A percentile compares a stretch with the other conserved stretches of the same genome.
Conservation (phyloP, 2,888 invertebrate genomes). For the Thymelicus acteon region DNA sequence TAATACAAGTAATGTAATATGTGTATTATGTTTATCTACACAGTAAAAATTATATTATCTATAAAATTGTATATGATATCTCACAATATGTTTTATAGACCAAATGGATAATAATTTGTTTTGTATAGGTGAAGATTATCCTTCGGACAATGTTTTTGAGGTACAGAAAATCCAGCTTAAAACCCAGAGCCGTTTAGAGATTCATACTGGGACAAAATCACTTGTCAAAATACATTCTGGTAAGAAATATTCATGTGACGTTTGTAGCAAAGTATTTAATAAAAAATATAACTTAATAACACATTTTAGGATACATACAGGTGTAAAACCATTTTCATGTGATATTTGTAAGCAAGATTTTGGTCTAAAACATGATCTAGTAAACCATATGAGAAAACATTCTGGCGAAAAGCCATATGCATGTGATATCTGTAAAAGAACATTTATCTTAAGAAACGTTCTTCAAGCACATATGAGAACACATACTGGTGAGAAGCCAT, state of each 20-base stretch:
- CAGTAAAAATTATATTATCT: too few relatives aligned
- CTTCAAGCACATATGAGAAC: constrained; percentile 1
- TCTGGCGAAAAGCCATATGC: constrained; percentile 4
- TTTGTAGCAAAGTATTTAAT: not conserved
- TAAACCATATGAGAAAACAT: constrained; percentile 5
- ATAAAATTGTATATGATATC: too few relatives aligned
- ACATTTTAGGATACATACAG: not conserved
- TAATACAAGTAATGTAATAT: too few relatives aligned
- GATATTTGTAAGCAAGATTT: constrained; percentile 1
- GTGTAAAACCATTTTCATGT: constrained; percentile 5
- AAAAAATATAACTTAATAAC: not conserved
- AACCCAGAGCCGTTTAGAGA: not conserved
- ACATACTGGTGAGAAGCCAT: constrained; percentile 1
- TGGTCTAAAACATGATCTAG: not conserved
- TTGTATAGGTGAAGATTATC: not conserved
- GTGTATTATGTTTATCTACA: too few relatives aligned
- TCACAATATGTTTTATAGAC: not conserved
- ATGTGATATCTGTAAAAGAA: constrained; percentile 8
- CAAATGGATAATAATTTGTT: not conserved
- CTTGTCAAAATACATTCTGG: not conserved
- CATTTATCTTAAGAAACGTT: constrained; percentile 6
- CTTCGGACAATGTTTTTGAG: constrained; percentile 4
- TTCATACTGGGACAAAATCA: not conserved
- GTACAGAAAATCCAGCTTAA: not conserved
- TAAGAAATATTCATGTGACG: constrained; percentile 3